Conservation (phyloP, 2,113 vertebrate genomes). For the Leucoraja erinaceus region DNA sequence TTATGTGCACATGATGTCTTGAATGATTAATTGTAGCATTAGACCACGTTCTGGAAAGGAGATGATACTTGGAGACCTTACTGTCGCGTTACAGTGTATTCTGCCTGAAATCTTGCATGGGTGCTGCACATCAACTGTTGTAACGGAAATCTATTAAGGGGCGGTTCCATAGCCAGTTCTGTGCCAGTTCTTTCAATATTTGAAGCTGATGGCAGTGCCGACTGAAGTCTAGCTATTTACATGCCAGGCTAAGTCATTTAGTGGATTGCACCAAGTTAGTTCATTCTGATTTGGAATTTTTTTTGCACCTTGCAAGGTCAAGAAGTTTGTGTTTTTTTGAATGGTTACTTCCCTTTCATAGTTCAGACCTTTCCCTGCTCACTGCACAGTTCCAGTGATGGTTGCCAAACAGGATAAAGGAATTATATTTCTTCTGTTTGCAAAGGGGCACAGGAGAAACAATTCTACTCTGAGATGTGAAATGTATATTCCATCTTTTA, state of each 20-base stretch:
- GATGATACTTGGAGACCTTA: neutral
- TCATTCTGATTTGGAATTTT: neutral
- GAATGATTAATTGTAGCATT: neutral
- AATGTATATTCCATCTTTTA: constrained; percentile 13
- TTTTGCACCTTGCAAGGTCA: constrained; percentile 23
- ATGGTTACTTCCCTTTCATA: neutral
- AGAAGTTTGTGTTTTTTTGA: neutral
- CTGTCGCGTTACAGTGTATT: neutral
- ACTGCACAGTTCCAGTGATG: neutral
- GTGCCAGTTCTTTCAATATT: neutral
- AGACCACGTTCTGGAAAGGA: neutral
- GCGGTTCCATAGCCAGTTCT: neutral
- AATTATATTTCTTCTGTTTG: neutral
- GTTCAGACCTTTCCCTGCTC: neutral
- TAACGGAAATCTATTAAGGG: neutral
- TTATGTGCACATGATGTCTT: neutral
- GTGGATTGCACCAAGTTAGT: neutral
- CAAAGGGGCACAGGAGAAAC: neutral
- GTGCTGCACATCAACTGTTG: neutral
- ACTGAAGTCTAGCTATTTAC: neutral
- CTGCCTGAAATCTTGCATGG: neutral
- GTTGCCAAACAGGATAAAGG: neutral
- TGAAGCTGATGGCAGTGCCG: neutral
- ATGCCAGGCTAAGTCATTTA: neutral
- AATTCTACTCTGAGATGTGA: neutral